A percentile compares a stretch with the other conserved stretches of the same genome.
These are phyloP conservation scores for Bradynema listronoti DNA, from an alignment of 1,140 invertebrate species.

Conservation along the genomic window DNA sequence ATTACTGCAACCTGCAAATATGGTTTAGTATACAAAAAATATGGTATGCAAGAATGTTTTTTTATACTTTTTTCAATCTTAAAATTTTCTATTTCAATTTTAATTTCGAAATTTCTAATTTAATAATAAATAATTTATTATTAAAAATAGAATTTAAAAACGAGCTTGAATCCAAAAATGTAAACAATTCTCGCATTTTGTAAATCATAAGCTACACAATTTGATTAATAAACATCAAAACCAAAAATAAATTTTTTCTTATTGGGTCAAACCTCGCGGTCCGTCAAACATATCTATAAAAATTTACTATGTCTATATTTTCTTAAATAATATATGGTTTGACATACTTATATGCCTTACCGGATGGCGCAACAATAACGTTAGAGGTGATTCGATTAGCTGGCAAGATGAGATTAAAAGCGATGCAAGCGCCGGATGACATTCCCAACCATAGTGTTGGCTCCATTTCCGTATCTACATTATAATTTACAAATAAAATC, in stretches of 20 bases:
- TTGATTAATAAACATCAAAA: neutral
- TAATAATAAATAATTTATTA: no score
- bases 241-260: neutral
- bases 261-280: constrained; percentile 25
- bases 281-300: constrained; percentile 43
- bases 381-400: constrained; percentile 41
- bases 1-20: no score
- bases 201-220: constrained; percentile 1
- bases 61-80: no score
- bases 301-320: constrained; percentile 1
- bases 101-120: no score
- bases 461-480: constrained; percentile 42
- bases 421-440: constrained; percentile 42
- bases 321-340: constrained; percentile 23
- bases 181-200: no score
- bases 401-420: constrained; percentile 50
- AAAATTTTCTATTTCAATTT: no score
- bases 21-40: no score
- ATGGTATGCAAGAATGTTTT: no score
- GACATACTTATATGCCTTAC: constrained; percentile 20
- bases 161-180: no score
- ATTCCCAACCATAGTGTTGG: constrained; percentile 54
- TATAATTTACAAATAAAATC: no score
- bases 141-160: no score
- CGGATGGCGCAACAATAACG: constrained; percentile 46